Conservation (phyloP, 2,888 invertebrate species). For the Oscheius sp. region DNA sequence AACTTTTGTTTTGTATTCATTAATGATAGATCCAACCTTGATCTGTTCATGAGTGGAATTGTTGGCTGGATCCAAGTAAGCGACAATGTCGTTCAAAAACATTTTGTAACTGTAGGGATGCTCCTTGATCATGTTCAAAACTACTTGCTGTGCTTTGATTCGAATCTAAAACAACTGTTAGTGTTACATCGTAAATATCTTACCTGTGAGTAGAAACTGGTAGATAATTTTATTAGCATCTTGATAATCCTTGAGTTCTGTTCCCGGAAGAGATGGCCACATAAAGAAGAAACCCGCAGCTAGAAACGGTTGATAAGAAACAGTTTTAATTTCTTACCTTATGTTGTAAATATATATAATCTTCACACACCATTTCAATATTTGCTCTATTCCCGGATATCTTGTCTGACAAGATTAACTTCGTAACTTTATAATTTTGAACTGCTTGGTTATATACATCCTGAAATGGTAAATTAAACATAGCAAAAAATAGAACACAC, state of each 20-base stretch:
- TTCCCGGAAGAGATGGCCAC: conserved; percentile 77
- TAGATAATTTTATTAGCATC: conserved; percentile 80
- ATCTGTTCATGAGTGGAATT: conserved; percentile 81
- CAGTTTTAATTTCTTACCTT: conserved; percentile 26
- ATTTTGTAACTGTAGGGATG: conserved; percentile 82
- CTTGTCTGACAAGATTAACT: conserved; percentile 48
- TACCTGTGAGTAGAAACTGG: conserved; percentile 79
- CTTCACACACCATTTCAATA: conserved; percentile 55
- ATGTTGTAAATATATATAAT: conserved; percentile 48
- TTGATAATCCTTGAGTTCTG: conserved; percentile 79
- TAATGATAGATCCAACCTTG: conserved; percentile 76
- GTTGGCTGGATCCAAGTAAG: conserved; percentile 77
- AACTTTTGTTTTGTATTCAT: conserved; percentile 15
- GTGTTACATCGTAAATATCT: background rate
- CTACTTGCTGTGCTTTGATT: conserved; percentile 50
- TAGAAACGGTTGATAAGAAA: conserved; percentile 52
- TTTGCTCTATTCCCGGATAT: conserved; percentile 49
- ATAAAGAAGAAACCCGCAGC: conserved; percentile 74
- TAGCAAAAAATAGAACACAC: background rate
- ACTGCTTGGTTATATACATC: conserved; percentile 44
- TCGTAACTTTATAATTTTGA: conserved; percentile 48
- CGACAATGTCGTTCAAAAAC: conserved; percentile 80
- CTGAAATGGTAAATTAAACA: background rate
- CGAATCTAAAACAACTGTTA: conserved; percentile 46
- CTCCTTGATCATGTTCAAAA: conserved; percentile 71